Base-by-base conservation (phyloP, 2,113 vertebrate species). In the Callopanchax toddi region DNA sequence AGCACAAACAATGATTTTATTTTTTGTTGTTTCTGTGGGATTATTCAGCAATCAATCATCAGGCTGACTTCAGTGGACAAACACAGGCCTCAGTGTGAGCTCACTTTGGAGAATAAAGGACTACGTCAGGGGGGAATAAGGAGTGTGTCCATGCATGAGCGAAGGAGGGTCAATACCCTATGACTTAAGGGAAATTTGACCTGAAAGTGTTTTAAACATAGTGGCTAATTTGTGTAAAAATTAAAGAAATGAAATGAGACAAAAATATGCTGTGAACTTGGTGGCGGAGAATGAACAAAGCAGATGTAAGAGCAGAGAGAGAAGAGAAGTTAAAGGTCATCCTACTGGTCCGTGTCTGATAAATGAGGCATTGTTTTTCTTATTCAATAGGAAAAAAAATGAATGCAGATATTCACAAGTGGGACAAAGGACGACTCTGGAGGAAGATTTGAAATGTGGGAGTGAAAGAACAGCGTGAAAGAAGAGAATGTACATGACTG, bases 11-110 rank as follows among this genome's bases (percentile, higher is more conserved):
- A 65, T 21, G 64, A 63, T 68, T 84, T 75, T 49, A 50, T 39
- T 49, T 34, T 77, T 37, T 59, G 65, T 73, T 68, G 76, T 74
- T 80, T 51, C 74, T 74, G 68, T 20, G 67, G 67, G 65, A 81
- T 88, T 76, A 67, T 64, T 65, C 39, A 71, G 82, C 66, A 86
- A 89, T 91, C 87, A 83, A 79, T 89, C 89, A 90, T 9, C 52
- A 60, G 61, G 68, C 57, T 89, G 84, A 87, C 87, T 83, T 74
- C 22, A 70, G 74, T 85, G 77, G 78, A 87, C 84, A 90, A 91
- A 91, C 84, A 88, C 69, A 64, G 56, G 20, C 56, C 5, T 81
- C 71, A 62, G 57, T 82, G 76, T 87, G 81, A 89, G 85, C 70
- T 88, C 76, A 82, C 86, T 82, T 60, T 57, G 25, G 4, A 55